These are phyloP conservation scores for Daktulosphaira vitifoliae DNA, from an alignment of 1,140 invertebrate species.

Conservation along the genomic window DNA sequence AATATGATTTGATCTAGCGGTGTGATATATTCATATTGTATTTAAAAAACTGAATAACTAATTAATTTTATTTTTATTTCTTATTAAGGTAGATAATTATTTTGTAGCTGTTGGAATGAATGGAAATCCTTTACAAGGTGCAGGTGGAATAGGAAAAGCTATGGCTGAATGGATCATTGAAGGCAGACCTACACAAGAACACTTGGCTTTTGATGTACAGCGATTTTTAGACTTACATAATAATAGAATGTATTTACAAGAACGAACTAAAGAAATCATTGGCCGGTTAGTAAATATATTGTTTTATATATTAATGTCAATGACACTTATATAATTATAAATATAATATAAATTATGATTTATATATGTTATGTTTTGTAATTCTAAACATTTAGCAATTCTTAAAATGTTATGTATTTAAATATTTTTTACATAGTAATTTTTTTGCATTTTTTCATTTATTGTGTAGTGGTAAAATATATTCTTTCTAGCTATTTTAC, in stretches of 20 bases:
- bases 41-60: too few relatives aligned
- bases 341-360: too few relatives aligned
- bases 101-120: conserved; percentile 69
- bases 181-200: conserved; percentile 53
- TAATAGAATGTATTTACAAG: conserved; percentile 63
- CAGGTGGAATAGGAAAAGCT: conserved; percentile 66
- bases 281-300: conserved; percentile 47
- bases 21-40: too few relatives aligned
- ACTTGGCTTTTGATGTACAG: conserved; percentile 59
- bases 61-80: too few relatives aligned
- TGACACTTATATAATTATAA: conserved; percentile 8
- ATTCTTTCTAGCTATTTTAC: too few relatives aligned
- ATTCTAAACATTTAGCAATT: conserved; percentile 72
- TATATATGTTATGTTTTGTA: conserved; percentile 68
- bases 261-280: conserved; percentile 64
- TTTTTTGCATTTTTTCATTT: too few relatives aligned
- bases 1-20: too few relatives aligned
- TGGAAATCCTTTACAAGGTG: conserved; percentile 55
- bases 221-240: conserved; percentile 75
- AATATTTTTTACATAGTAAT: too few relatives aligned
- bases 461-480: too few relatives aligned
- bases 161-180: conserved; percentile 67
- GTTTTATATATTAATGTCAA: not conserved
- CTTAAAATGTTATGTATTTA: too few relatives aligned
- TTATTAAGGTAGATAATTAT: conserved; percentile 58